Evolutionary conservation across 2,113 vertebrate species (phyloP).

Genomic region (Chaenogobius annularis): DNA sequence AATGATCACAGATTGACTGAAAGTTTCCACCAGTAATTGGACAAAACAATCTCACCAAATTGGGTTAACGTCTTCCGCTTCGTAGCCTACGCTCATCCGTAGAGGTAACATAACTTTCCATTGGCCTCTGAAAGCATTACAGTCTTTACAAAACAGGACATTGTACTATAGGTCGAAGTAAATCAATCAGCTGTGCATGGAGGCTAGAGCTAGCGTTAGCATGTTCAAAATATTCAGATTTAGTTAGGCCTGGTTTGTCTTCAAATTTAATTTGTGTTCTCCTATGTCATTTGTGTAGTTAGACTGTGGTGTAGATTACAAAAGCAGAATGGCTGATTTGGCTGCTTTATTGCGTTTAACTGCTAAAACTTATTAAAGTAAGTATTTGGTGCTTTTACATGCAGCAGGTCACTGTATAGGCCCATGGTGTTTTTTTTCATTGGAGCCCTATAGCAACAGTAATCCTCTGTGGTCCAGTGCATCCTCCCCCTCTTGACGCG

Average conservation of each 20-base stretch:
- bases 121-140: not conserved
- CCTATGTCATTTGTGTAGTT: not conserved
- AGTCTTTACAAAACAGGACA: not conserved
- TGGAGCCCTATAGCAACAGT: constrained; percentile 31
- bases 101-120: constrained; percentile 3
- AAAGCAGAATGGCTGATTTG: not conserved
- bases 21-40: constrained; percentile 1
- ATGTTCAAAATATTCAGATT: not conserved
- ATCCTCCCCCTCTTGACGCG: constrained; percentile 42
- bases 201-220: constrained; percentile 6
- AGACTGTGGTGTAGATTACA: not conserved
- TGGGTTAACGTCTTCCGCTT: not conserved
- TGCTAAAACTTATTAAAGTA: not conserved
- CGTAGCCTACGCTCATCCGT: not conserved
- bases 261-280: not conserved
- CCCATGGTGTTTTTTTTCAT: constrained; percentile 5
- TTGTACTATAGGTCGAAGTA: not conserved
- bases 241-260: not conserved
- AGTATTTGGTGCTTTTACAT: not conserved
- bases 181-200: not conserved
- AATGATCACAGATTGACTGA: not conserved
- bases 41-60: not conserved
- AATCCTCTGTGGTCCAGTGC: constrained; percentile 49
- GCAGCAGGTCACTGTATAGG: not conserved
- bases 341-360: not conserved